Evolutionary conservation across 2,797 vertebrate species (phyloP).

Genomic region (Argentina silus): DNA sequence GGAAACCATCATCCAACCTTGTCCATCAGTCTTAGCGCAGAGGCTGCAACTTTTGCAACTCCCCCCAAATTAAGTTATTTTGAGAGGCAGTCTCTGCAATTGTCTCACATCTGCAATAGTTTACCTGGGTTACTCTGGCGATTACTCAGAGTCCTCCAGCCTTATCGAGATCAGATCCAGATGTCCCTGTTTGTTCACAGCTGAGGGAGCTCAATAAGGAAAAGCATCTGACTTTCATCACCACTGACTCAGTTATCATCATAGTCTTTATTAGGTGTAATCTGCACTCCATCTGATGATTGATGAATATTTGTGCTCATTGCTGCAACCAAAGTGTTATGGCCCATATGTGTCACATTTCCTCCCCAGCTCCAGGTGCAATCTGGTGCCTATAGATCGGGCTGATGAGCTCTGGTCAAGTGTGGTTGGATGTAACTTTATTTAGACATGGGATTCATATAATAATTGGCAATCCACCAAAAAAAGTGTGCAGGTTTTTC

Average conservation of each 20-base stretch:
- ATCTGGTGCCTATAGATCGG: neutral
- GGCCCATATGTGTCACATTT: neutral
- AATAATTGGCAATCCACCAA: neutral
- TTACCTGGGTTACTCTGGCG: constrained; percentile 74
- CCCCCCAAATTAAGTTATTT: constrained; percentile 65
- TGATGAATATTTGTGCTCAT: constrained; percentile 35
- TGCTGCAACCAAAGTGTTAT: constrained; percentile 5
- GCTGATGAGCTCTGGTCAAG: neutral
- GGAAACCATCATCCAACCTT: neutral
- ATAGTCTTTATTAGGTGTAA: constrained; percentile 59
- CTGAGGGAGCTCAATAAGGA: constrained; percentile 40
- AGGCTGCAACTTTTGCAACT: constrained; percentile 45
- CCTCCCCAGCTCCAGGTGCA: neutral
- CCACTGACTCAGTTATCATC: constrained; percentile 51
- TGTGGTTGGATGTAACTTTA: neutral
- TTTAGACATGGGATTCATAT: constrained; percentile 9
- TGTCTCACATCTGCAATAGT: constrained; percentile 78
- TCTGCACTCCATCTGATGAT: constrained; percentile 45
- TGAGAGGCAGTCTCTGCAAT: constrained; percentile 60
- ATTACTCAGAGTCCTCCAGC: constrained; percentile 73
- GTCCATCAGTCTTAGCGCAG: constrained; percentile 32
- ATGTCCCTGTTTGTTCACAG: constrained; percentile 66
- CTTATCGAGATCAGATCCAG: constrained; percentile 68
- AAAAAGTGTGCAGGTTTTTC: too few species aligned
- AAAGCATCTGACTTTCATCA: constrained; percentile 47